Evolutionary conservation across 2,113 vertebrate species (phyloP).

Genomic region (Panthera tigris): DNA sequence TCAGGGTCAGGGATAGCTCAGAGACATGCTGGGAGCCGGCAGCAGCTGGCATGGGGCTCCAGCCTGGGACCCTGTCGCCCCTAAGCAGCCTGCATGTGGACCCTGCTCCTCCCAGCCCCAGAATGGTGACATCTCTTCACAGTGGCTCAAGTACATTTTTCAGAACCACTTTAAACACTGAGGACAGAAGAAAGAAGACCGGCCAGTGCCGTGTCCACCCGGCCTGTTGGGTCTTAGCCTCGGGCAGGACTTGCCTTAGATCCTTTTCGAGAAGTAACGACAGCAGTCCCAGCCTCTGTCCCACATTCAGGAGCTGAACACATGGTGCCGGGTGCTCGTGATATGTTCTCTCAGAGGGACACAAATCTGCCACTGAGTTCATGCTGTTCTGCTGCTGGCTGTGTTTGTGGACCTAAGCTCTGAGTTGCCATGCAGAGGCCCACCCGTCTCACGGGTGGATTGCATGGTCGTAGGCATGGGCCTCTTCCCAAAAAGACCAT

Average conservation of each 20-base stretch:
- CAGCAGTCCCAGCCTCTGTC: no score
- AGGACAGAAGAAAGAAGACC: not conserved
- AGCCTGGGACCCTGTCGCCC: not conserved
- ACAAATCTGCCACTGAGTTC: not conserved
- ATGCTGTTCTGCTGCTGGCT: not conserved
- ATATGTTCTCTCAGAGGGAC: not conserved
- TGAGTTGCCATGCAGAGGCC: not conserved
- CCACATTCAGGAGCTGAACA: no score
- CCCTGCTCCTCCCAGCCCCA: not conserved
- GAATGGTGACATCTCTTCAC: not conserved
- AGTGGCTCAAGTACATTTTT: not conserved
- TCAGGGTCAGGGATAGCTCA: not conserved
- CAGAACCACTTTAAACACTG: not conserved
- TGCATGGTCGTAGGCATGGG: no score
- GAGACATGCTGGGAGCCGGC: not conserved
- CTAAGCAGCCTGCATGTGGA: not conserved
- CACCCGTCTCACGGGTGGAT: rapidly evolving
- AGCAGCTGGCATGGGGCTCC: not conserved
- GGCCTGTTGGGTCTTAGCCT: no score
- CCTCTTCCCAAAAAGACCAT: not conserved
- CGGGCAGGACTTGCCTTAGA: not conserved
- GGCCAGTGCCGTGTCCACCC: not conserved
- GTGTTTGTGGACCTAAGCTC: not conserved
- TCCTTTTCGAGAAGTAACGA: not conserved
- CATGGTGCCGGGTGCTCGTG: not conserved